Percentiles rank a stretch among this genome's conserved stretches.
Conservation (phyloP, 2,797 vertebrate species). For the Hippopotamyrus pictus region DNA sequence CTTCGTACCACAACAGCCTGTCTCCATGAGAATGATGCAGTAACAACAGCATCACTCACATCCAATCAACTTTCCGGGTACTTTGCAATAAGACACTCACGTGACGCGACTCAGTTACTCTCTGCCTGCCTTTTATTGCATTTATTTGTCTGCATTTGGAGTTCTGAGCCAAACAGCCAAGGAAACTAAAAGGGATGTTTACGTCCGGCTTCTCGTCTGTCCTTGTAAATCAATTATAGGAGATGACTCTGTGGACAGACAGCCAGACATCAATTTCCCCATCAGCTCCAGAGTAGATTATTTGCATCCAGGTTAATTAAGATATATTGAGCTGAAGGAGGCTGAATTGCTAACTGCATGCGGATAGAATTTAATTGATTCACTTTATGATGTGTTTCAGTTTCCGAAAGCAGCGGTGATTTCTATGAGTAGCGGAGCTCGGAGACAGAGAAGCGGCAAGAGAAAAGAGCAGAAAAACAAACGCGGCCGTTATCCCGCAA, state of each 20-base stretch:
- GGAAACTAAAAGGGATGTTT: no score
- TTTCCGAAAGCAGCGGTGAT: not conserved
- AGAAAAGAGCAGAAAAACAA: not conserved
- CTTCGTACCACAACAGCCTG: not conserved
- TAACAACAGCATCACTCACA: not conserved
- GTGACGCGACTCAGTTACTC: not conserved
- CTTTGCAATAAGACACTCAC: not conserved
- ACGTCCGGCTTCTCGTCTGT: not conserved
- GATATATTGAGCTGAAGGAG: not conserved
- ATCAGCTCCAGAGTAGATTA: not conserved
- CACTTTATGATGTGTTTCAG: not conserved
- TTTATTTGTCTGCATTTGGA: not conserved
- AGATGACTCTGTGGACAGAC: not conserved
- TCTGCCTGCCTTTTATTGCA: not conserved
- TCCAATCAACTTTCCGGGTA: not conserved
- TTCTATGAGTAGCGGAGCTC: not conserved
- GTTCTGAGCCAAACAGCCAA: not conserved
- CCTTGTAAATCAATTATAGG: not conserved
- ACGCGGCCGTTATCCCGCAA: not conserved
- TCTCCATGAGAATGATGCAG: not conserved
- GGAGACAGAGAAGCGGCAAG: not conserved
- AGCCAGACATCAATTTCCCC: not conserved
- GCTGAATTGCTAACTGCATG: not conserved
- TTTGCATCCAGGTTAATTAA: conserved; percentile 7
- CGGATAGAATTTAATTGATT: conserved; percentile 7